Conservation (phyloP, 2,888 invertebrate species). For the Heliconius erato region DNA sequence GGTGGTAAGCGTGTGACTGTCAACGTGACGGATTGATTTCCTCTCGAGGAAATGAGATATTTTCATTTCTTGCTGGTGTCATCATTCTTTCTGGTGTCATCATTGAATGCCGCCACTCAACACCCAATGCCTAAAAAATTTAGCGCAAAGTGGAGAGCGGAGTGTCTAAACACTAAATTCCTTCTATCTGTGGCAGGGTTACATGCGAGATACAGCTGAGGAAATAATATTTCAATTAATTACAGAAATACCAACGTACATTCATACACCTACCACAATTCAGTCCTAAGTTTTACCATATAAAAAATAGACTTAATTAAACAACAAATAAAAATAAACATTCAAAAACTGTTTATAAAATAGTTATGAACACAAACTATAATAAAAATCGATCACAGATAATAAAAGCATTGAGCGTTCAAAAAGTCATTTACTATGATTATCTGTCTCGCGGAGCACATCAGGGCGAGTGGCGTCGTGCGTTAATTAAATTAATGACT, state of each 20-base stretch:
- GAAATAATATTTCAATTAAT: too few relatives aligned
- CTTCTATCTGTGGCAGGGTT: too few relatives aligned
- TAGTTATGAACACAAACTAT: conserved; percentile 33
- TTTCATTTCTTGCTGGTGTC: not conserved
- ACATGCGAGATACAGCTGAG: too few relatives aligned
- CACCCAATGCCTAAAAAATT: too few relatives aligned
- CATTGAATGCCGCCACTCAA: too few relatives aligned
- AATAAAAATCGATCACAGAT: conserved; percentile 49
- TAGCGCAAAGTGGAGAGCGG: too few relatives aligned
- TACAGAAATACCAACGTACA: not conserved
- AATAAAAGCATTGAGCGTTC: conserved; percentile 70
- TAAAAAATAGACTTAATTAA: too few relatives aligned
- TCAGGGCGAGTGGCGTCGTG: conserved; percentile 69
- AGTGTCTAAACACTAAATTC: too few relatives aligned
- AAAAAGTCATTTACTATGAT: conserved; percentile 82
- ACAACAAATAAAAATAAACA: not conserved
- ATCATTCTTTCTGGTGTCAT: not conserved
- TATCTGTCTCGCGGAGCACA: conserved; percentile 79
- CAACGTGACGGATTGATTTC: not conserved
- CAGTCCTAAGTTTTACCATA: too few relatives aligned
- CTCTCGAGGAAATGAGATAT: not conserved
- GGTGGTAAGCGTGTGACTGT: too few relatives aligned
- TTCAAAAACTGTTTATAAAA: conserved; percentile 28
- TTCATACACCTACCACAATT: too few relatives aligned
- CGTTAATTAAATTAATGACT: conserved; percentile 80